Conservation (phyloP, 1,140 invertebrate species). For the Chironomus tepperi region DNA sequence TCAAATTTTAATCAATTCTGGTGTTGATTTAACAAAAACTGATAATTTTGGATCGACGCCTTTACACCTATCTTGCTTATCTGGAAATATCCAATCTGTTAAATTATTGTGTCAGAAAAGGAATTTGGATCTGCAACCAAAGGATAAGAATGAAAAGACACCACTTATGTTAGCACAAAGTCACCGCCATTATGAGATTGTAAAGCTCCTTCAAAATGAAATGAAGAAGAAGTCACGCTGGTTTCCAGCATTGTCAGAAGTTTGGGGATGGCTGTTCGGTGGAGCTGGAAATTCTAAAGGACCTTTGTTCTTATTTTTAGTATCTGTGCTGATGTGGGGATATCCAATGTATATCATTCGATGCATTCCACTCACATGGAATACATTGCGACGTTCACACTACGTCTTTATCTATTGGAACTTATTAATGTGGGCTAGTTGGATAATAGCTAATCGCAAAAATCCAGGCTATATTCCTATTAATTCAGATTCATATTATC, state of each 20-base stretch:
- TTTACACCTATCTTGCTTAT: constrained; percentile 85
- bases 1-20: constrained; percentile 80
- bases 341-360: constrained; percentile 87
- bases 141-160: constrained; percentile 86
- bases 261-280: constrained; percentile 84
- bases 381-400: constrained; percentile 70
- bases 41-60: constrained; percentile 90
- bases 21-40: constrained; percentile 75
- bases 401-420: constrained; percentile 88
- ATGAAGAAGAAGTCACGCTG: constrained; percentile 70
- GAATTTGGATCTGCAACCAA: constrained; percentile 60
- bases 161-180: constrained; percentile 79
- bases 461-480: constrained; percentile 83
- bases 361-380: constrained; percentile 85
- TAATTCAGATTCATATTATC: constrained; percentile 81
- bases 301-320: constrained; percentile 73
- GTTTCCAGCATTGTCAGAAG: constrained; percentile 75
- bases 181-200: constrained; percentile 74
- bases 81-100: constrained; percentile 72
- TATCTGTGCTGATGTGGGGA: constrained; percentile 79
- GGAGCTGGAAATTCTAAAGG: constrained; percentile 83
- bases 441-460: constrained; percentile 77
- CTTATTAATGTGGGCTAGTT: constrained; percentile 82
- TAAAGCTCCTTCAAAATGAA: constrained; percentile 68
- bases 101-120: constrained; percentile 80